Conservation (phyloP, 2,113 vertebrate species). For the Penelope pileata region DNA sequence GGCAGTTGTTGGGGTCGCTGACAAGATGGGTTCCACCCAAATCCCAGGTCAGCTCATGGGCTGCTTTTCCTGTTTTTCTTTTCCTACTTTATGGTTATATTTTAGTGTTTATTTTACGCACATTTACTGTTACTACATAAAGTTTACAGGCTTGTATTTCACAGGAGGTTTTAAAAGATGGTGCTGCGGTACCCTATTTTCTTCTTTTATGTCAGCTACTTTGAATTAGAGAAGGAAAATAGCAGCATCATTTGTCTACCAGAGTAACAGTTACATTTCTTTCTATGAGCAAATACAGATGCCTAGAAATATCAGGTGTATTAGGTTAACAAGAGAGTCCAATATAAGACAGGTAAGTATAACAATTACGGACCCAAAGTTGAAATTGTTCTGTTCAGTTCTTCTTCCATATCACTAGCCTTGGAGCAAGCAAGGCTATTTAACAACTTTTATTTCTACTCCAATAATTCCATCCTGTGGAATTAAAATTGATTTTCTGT, state of each 20-base stretch:
- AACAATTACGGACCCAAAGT: background rate
- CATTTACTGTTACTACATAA: background rate
- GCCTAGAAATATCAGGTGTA: background rate
- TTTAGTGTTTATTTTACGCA: background rate
- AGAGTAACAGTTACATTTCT: background rate
- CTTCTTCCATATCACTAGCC: background rate
- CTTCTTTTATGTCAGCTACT: background rate
- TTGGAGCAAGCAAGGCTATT: background rate
- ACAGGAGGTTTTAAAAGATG: background rate
- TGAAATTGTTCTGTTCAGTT: background rate
- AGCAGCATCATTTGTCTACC: background rate
- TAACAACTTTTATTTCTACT: conserved; percentile 69
- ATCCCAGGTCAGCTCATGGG: background rate
- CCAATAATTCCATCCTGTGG: conserved; percentile 56
- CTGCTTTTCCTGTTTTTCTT: background rate
- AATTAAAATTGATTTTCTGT: conserved; percentile 79
- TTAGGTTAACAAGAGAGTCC: conserved; percentile 14
- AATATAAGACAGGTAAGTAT: background rate
- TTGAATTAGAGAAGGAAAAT: conserved; percentile 23
- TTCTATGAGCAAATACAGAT: background rate
- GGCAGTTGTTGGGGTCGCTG: accelerated
- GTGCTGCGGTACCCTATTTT: background rate
- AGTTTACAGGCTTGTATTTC: background rate
- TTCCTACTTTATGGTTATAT: background rate
- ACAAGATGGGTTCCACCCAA: accelerated